Percentiles rank a stretch among this genome's conserved stretches.
phyloP scores from a whole-genome alignment of 2,888 invertebrate genomes.

The Syritta pipiens region DNA sequence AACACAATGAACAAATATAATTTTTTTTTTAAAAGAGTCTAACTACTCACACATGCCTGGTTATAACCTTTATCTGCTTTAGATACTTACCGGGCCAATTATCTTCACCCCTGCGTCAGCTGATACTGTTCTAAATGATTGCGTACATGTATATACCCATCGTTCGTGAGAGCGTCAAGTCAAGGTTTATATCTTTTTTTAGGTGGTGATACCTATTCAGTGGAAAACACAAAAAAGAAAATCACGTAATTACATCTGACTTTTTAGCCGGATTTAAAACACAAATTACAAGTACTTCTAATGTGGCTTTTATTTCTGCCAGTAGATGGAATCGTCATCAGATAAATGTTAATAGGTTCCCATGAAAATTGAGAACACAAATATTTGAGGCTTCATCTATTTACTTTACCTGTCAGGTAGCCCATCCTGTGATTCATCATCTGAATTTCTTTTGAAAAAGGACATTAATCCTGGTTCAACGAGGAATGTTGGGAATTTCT shows the following conservation, averaged over 20 bases:
- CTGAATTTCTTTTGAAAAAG: conserved; percentile 2
- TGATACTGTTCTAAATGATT: conserved; percentile 56
- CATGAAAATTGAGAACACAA: background rate
- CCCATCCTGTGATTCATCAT: conserved; percentile 5
- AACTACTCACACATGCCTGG: conserved; percentile 4
- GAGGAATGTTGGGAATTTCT: conserved; percentile 8
- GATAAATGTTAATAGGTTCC: conserved; percentile 1
- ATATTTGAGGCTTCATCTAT: conserved; percentile 7
- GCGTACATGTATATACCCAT: conserved; percentile 1
- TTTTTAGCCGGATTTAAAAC: conserved; percentile 9
- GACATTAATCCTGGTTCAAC: background rate
- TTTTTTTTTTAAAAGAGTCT: too few species aligned
- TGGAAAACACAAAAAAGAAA: conserved; percentile 9
- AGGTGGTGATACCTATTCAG: conserved; percentile 18
- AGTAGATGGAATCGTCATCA: background rate
- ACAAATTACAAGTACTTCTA: background rate
- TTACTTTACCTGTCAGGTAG: too few species aligned
- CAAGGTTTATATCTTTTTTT: conserved; percentile 56
- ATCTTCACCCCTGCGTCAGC: conserved; percentile 14
- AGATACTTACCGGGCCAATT: conserved; percentile 39
- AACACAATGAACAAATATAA: too few species aligned
- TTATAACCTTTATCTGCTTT: conserved; percentile 30
- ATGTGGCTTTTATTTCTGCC: background rate
- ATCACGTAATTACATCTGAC: conserved; percentile 26
- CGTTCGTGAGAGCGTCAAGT: conserved; percentile 35